Percentiles rank a stretch among this genome's conserved stretches.
phyloP scores from a whole-genome alignment of 2,888 invertebrate species.

The Elegia similella region DNA sequence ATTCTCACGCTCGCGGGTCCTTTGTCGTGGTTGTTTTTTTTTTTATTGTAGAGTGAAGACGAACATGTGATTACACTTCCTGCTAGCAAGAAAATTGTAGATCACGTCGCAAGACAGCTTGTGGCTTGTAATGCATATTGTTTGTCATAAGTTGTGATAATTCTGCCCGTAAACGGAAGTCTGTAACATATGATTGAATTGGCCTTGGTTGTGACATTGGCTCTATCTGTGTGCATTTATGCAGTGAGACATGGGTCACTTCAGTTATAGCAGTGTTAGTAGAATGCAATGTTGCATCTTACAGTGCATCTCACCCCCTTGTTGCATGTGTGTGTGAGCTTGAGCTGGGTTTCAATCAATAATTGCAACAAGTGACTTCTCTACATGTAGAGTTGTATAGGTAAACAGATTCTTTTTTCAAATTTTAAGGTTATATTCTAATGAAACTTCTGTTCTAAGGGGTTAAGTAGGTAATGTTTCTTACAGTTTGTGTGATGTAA shows the following conservation, averaged over 20 bases:
- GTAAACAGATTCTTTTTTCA: background rate
- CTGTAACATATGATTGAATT: constrained; percentile 48
- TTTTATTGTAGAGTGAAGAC: constrained; percentile 27
- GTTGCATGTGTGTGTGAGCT: constrained; percentile 8
- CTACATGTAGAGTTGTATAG: background rate
- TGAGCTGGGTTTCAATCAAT: constrained; percentile 20
- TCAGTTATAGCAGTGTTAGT: background rate
- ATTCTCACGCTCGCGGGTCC: constrained; percentile 62
- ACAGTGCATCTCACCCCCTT: constrained; percentile 11
- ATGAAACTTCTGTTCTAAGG: background rate
- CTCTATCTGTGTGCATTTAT: constrained; percentile 20
- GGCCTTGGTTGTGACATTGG: constrained; percentile 74
- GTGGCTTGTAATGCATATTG: background rate
- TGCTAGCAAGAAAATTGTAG: constrained; percentile 34
- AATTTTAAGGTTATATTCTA: constrained; percentile 8
- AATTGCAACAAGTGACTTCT: constrained; percentile 20
- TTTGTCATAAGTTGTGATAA: constrained; percentile 22
- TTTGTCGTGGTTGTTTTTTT: constrained; percentile 47
- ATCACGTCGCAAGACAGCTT: constrained; percentile 25
- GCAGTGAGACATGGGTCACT: constrained; percentile 36
- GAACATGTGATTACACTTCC: constrained; percentile 57
- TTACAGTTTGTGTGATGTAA: background rate
- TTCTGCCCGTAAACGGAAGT: constrained; percentile 20
- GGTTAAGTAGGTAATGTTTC: background rate
- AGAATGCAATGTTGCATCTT: background rate